A percentile compares a stretch with the other conserved stretches of the same genome.
Conservation (phyloP, 2,113 vertebrate genomes). For the Corythornis vintsioides region DNA sequence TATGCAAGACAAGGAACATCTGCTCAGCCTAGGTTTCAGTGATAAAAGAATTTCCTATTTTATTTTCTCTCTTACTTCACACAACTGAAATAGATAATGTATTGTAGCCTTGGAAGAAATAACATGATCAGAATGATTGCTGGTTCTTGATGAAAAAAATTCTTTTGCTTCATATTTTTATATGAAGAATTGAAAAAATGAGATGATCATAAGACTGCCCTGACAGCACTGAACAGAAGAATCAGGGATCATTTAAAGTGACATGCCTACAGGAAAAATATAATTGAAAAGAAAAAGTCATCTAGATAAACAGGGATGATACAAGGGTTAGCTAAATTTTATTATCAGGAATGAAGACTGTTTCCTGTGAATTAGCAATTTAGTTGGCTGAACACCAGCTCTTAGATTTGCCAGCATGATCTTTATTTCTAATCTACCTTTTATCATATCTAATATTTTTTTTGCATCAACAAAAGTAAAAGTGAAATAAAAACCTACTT, state of each 20-base stretch:
- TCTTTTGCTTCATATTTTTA: background rate
- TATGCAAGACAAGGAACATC: background rate
- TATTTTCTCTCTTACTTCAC: background rate
- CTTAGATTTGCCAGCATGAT: background rate
- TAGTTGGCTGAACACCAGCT: background rate
- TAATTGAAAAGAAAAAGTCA: background rate
- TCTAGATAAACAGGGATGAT: background rate
- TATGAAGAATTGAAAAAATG: background rate
- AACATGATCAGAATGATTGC: background rate
- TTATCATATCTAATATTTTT: background rate
- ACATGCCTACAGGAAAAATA: background rate
- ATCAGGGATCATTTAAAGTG: background rate
- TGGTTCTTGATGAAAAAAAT: background rate
- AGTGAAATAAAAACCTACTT: background rate
- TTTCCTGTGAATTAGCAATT: background rate
- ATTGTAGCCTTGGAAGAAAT: background rate
- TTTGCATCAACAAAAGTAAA: background rate
- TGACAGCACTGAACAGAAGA: background rate
- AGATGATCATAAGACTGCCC: background rate
- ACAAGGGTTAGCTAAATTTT: background rate
- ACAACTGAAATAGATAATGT: background rate
- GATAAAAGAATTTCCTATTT: background rate
- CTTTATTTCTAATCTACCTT: background rate
- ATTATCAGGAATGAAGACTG: background rate
- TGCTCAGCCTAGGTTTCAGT: background rate